Base-by-base conservation (phyloP, 2,888 invertebrate species). In the Morinoia aosen region DNA sequence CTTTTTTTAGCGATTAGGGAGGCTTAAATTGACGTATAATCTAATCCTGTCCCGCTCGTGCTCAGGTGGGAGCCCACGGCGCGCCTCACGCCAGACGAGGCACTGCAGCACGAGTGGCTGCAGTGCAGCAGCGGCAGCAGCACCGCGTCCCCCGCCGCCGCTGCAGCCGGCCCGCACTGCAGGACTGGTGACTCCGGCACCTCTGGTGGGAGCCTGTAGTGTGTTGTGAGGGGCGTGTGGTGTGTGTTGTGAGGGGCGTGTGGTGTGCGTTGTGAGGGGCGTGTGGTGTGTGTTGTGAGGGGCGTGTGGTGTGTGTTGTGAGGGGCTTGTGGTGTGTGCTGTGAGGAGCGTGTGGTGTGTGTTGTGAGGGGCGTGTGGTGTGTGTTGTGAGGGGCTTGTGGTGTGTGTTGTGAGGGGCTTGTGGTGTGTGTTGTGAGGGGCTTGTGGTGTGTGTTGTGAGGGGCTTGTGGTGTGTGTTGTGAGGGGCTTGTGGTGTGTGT, bases 71-170 rank as follows among this genome's bases (percentile, higher is more conserved):
- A 99, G 97, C 98, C 99, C 40, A 98, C 98, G 97, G 98, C 98
- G 96, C 98, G 99, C 96, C 98, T 99, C 98, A 99, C 98, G 8
- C 98, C 99, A 0, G 98, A 98, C 95, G 99, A 99, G 97, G 99
- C 99, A 4, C 98, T 98, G 56, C 98, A 98, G 95, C 99, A 99
- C 97, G 98, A 98, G 97, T 99, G 98, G 98, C 97, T 99, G 91
- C 97, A 95, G 58, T 11, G 93, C 93, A 19, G 16, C 56, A 16
- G 40, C 16, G 57, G 40, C 16, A 39, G 40, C 5, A 14, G 40
- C 39, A 57, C 93, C 58, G n/a, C 57, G 10, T 12, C 93, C 58
- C 25, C 57, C 1, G 48, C 48, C n/a, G n/a, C n/a, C 48, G 48
- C 90, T 39, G 90, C 48, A 90, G 90, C 40, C 40, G 40, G 16